These are phyloP conservation scores for Chrysochloris asiatica DNA, from an alignment of 2,113 vertebrate species.

Conservation along the genomic window DNA sequence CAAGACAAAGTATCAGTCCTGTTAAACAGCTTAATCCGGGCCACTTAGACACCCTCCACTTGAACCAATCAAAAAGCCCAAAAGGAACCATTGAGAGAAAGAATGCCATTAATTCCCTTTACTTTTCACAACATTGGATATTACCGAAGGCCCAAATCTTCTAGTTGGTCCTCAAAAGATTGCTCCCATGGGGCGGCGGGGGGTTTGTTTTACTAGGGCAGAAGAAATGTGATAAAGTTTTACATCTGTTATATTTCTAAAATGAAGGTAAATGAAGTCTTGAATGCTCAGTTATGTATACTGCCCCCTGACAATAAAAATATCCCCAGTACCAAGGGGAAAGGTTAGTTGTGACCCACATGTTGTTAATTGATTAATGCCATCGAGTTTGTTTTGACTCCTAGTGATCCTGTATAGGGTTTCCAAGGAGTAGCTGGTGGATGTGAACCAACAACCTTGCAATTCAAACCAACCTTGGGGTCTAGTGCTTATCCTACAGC, in stretches of 20 bases:
- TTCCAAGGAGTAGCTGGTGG: too few species aligned
- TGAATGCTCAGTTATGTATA: not conserved
- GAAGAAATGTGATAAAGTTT: conserved; percentile 28
- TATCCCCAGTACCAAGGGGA: not conserved
- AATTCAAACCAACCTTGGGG: too few species aligned
- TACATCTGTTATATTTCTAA: not conserved
- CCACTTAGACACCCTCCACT: conserved; percentile 62
- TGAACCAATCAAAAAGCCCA: conserved; percentile 65
- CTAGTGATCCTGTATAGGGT: too few species aligned
- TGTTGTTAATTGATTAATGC: too few species aligned
- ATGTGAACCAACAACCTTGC: too few species aligned
- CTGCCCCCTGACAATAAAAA: too few species aligned
- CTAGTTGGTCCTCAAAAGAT: not conserved
- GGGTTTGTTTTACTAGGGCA: conserved; percentile 5
- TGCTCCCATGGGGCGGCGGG: not conserved
- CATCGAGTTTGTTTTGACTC: too few species aligned
- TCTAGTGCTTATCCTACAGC: too few species aligned
- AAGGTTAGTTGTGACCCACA: not conserved
- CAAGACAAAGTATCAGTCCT: conserved; percentile 73
- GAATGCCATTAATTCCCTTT: not conserved
- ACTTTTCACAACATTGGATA: not conserved
- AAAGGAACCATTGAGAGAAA: not conserved
- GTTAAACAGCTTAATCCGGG: conserved; percentile 78
- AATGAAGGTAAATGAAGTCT: not conserved
- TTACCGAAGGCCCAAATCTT: not conserved